Conservation (phyloP, 1,140 invertebrate genomes). For the Caenorhabditis latens region DNA sequence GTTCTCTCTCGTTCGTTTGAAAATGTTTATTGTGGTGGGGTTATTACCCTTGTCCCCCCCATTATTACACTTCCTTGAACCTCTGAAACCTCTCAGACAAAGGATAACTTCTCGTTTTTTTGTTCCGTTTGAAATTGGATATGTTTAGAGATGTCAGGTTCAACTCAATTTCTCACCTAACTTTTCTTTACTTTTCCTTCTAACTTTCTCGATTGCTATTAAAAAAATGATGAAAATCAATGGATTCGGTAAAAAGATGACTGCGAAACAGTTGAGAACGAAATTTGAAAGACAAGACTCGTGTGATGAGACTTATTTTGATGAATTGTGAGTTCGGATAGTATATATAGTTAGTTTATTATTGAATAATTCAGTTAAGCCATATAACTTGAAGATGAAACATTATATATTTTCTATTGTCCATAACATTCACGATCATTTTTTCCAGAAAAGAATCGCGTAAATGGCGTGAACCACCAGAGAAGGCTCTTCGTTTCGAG, state of each 20-base stretch:
- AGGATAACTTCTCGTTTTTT: neutral
- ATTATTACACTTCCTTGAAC: neutral
- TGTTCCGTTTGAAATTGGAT: constrained; percentile 6
- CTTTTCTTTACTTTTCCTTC: neutral
- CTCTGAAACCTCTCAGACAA: neutral
- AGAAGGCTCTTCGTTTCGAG: constrained; percentile 54
- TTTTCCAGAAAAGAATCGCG: constrained; percentile 58
- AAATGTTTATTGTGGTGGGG: too few relatives aligned
- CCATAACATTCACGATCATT: neutral
- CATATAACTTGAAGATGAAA: too few relatives aligned
- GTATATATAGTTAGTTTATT: neutral
- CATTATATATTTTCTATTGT: neutral
- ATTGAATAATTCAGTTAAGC: too few relatives aligned
- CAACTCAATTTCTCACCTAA: neutral
- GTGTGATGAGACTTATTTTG: constrained; percentile 19
- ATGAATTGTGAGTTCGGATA: constrained; percentile 28
- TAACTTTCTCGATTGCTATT: neutral
- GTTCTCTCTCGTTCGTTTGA: too few relatives aligned
- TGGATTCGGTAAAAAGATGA: constrained; percentile 1
- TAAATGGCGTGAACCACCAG: constrained; percentile 56
- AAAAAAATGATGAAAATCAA: constrained; percentile 43
- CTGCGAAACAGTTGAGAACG: constrained; percentile 9
- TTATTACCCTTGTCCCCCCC: too few relatives aligned
- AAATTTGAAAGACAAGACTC: constrained; percentile 32
- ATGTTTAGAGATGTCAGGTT: neutral